These are phyloP conservation scores for Lithophane semibrunnea DNA, from an alignment of 2,888 invertebrate genomes.

Conservation along the genomic window DNA sequence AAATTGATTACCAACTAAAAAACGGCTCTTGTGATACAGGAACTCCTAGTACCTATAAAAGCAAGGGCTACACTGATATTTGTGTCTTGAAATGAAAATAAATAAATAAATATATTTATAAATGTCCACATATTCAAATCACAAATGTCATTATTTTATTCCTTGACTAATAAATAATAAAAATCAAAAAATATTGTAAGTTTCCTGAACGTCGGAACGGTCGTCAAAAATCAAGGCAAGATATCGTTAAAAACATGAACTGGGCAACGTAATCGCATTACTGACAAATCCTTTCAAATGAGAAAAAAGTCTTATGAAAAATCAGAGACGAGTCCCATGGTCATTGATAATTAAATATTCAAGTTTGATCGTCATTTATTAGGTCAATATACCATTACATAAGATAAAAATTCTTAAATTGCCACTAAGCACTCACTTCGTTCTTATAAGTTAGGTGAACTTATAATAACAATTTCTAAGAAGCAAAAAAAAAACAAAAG, in stretches of 20 bases:
- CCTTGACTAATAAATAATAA: too few relatives aligned
- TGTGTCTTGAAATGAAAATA: too few relatives aligned
- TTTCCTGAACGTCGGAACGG: not conserved
- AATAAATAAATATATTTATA: too few relatives aligned
- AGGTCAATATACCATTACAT: not conserved
- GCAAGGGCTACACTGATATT: too few relatives aligned
- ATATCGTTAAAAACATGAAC: not conserved
- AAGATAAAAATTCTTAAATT: not conserved
- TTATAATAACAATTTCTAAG: not conserved
- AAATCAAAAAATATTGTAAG: too few relatives aligned
- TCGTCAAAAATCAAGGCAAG: not conserved
- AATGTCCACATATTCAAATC: too few relatives aligned
- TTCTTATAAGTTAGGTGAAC: not conserved
- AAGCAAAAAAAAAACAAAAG: not conserved
- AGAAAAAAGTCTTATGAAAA: not conserved
- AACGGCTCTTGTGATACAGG: too few relatives aligned
- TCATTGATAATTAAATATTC: not conserved
- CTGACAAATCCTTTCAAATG: slow-evolving; percentile 20
- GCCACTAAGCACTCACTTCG: too few relatives aligned
- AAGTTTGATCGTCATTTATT: not conserved
- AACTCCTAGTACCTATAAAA: too few relatives aligned
- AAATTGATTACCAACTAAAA: too few relatives aligned
- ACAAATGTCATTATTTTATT: too few relatives aligned
- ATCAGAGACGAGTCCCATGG: not conserved
- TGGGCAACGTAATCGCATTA: slow-evolving; percentile 29